Evolutionary conservation across 2,113 vertebrate species (phyloP), one percentile per base, ranked within the genome.

Genomic region (Microtus pennsylvanicus): DNA sequence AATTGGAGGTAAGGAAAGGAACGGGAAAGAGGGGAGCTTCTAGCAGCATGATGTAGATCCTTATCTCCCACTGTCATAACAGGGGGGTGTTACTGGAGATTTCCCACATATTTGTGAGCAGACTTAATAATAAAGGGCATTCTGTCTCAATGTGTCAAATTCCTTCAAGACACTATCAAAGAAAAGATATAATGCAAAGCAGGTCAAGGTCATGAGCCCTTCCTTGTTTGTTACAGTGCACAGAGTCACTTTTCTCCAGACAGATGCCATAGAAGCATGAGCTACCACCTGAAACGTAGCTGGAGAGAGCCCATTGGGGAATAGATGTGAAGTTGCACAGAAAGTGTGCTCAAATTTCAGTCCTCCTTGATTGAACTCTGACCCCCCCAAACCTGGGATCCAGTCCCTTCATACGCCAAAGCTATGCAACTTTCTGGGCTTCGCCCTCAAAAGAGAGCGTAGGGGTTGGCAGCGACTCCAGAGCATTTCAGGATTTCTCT

Each of bases 41-140:
- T 11, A 93, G 75, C 70, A 97, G 94, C 12, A 89, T 45, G 93
- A 96, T 94, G 87, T 88, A 28, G 81, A 96, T 96, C 72, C 95
- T 92, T 1, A 65, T 87, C 97, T 97, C 94, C 96, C 95, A 98
- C 90, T 10, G 9, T 98, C 96, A 94, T 94, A 97, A 93, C 58
- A 90, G 90, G 97, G 97, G 95, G 85, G 88, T 87, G 95, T 91
- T 97, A 96, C 96, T 91, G 93, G 98, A 97, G 94, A 88, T 97
- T 96, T 96, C 42, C 77, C 91, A 96, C 93, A 94, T 97, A 96
- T 98, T 97, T 98, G 98, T 97, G 98, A 98, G 98, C 96, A 98
- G 97, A 98, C 98, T 98, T 98, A 98, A 97, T 98, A 97, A 98
- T 97, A 97, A 97, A 92, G 92, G 95, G 93, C 94, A 98, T 97